These are phyloP conservation scores for Haemorhous mexicanus DNA, from an alignment of 2,113 vertebrate species.

Conservation along the genomic window DNA sequence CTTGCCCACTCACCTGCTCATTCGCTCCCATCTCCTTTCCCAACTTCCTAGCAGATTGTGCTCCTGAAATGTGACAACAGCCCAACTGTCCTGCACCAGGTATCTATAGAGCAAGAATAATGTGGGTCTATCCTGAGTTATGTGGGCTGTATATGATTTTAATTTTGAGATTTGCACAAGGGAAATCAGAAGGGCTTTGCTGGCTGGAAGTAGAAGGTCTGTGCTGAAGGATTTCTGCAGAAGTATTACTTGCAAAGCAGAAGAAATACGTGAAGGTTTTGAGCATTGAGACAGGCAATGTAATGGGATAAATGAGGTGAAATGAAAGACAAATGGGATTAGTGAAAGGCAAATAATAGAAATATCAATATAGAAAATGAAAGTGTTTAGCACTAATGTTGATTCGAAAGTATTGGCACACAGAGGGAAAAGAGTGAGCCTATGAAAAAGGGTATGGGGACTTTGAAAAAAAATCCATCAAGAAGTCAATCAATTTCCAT, in stretches of 20 bases:
- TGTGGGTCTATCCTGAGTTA: neutral
- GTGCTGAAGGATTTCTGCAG: neutral
- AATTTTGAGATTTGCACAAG: neutral
- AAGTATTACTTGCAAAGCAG: neutral
- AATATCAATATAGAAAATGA: neutral
- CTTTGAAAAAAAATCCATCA: neutral
- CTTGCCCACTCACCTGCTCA: neutral
- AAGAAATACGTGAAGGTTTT: neutral
- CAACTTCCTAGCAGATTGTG: accelerated
- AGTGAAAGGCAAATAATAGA: neutral
- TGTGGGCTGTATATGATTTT: neutral
- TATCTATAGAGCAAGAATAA: neutral
- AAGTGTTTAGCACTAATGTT: neutral
- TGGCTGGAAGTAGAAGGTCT: neutral
- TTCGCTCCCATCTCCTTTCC: neutral
- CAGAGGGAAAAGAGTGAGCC: neutral
- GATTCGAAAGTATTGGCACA: neutral
- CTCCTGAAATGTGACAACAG: neutral
- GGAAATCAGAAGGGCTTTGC: neutral
- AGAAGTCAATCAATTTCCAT: neutral
- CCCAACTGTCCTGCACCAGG: accelerated
- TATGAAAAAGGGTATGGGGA: neutral
- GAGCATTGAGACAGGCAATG: neutral
- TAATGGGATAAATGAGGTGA: neutral
- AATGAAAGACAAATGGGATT: neutral